Percentiles rank a stretch among this genome's conserved stretches.
These are phyloP conservation scores for Halcyon malimbica DNA, from an alignment of 2,113 vertebrate species.

Conservation along the genomic window DNA sequence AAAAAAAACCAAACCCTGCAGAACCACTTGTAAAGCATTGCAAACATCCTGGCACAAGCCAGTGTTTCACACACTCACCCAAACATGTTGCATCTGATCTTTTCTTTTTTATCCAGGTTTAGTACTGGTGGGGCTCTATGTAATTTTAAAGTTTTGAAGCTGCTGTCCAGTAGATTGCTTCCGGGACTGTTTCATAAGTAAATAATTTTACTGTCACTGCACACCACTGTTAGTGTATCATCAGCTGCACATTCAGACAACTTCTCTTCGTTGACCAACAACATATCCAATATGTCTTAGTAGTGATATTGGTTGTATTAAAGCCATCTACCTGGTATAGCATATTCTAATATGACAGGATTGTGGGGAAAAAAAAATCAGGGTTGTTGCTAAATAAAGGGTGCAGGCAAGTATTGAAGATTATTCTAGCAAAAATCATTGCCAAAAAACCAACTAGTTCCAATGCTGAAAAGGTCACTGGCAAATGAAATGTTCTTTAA, in stretches of 20 bases:
- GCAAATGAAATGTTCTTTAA: conserved; percentile 61
- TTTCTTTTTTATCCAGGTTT: neutral
- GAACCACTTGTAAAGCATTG: neutral
- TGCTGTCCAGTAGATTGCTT: neutral
- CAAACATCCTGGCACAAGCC: neutral
- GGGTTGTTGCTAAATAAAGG: neutral
- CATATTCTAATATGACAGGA: neutral
- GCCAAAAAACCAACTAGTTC: conserved; percentile 36
- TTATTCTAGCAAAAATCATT: conserved; percentile 55
- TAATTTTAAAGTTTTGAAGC: neutral
- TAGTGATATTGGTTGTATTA: neutral
- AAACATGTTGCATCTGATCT: neutral
- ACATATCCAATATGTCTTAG: neutral
- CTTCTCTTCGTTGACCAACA: neutral
- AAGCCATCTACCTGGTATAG: neutral
- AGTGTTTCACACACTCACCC: neutral
- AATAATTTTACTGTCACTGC: neutral
- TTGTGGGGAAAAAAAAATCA: neutral
- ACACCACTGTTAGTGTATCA: neutral
- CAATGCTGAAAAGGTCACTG: conserved; percentile 63
- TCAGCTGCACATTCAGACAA: neutral
- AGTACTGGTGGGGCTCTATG: rapidly evolving
- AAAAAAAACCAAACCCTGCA: neutral
- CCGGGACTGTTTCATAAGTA: neutral
- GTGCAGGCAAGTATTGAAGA: neutral